A percentile compares a stretch with the other conserved stretches of the same genome.
Evolutionary conservation across 2,888 invertebrate species (phyloP).

Genomic region (Caenorhabditis sp.): DNA sequence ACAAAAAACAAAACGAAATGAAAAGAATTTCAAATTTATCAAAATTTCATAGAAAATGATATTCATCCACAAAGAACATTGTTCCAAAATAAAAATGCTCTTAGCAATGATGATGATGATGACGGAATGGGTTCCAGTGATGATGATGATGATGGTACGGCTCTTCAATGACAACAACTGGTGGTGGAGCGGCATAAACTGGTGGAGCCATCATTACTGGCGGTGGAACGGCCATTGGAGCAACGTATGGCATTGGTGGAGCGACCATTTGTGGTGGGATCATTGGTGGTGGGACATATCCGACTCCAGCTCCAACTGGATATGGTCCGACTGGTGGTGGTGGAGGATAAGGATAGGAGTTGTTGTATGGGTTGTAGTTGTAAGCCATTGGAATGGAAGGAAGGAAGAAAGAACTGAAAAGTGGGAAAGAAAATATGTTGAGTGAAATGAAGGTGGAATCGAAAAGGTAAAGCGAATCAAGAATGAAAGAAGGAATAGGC

Average conservation of each 20-base stretch:
- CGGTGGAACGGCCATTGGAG: slow-evolving; percentile 4
- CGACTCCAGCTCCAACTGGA: neutral
- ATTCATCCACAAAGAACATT: too few species aligned
- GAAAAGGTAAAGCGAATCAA: neutral
- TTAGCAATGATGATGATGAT: slow-evolving; percentile 37
- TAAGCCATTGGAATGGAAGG: slow-evolving; percentile 14
- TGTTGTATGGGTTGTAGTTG: slow-evolving; percentile 45
- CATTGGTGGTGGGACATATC: slow-evolving; percentile 18
- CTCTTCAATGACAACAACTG: slow-evolving; percentile 24
- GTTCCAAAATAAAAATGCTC: too few species aligned
- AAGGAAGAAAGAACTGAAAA: neutral
- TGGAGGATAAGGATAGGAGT: slow-evolving; percentile 29
- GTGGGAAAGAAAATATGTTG: too few species aligned
- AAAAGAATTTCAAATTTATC: too few species aligned
- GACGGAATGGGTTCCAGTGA: slow-evolving; percentile 35
- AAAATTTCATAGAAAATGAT: neutral
- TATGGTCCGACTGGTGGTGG: slow-evolving; percentile 11
- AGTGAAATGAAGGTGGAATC: neutral
- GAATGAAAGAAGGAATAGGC: neutral
- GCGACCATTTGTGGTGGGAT: slow-evolving; percentile 1
- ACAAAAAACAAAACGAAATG: too few species aligned
- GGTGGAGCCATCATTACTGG: slow-evolving; percentile 25
- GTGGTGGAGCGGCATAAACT: slow-evolving; percentile 16
- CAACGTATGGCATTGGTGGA: neutral
- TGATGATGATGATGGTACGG: slow-evolving; percentile 22